A percentile compares a stretch with the other conserved stretches of the same genome.
Conservation (phyloP, 2,797 vertebrate genomes). For the Danionella dracula region DNA sequence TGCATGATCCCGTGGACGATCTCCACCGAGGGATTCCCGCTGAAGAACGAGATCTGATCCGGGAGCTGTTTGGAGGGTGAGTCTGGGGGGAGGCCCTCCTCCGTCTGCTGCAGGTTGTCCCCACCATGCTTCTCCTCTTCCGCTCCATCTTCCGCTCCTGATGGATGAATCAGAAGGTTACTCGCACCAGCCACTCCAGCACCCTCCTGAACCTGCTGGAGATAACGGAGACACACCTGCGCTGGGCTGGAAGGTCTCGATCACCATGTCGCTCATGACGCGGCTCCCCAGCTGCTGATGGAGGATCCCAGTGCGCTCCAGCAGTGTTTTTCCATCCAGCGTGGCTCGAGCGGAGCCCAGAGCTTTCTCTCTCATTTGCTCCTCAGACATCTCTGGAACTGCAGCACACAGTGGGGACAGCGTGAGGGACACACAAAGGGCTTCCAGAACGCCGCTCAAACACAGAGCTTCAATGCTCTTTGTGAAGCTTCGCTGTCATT, state of each 20-base stretch:
- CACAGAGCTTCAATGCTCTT: background rate
- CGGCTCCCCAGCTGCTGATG: slow-evolving; percentile 93
- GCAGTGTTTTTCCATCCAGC: slow-evolving; percentile 79
- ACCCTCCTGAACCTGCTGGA: too few relatives aligned
- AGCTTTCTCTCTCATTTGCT: slow-evolving; percentile 76
- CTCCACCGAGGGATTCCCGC: slow-evolving; percentile 93
- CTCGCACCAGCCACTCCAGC: too few relatives aligned
- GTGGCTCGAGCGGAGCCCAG: slow-evolving; percentile 68
- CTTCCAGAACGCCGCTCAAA: background rate
- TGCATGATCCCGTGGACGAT: slow-evolving; percentile 98
- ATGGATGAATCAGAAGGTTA: too few relatives aligned
- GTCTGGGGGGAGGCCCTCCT: slow-evolving; percentile 63
- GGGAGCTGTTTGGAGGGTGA: slow-evolving; percentile 93
- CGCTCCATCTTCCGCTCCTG: slow-evolving; percentile 15
- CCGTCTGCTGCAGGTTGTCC: too few relatives aligned
- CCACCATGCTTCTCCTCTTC: too few relatives aligned
- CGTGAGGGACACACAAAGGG: background rate
- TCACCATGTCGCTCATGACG: slow-evolving; percentile 93
- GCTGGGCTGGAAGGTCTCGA: slow-evolving; percentile 83
- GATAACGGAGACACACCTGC: too few relatives aligned
- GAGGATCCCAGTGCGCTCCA: slow-evolving; percentile 76
- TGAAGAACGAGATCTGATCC: slow-evolving; percentile 97
- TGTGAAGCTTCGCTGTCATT: background rate
- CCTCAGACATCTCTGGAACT: slow-evolving; percentile 82
- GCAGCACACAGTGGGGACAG: slow-evolving; percentile 19